These are phyloP conservation scores for Chaitophorus viminalis DNA, from an alignment of 2,888 invertebrate species.

Conservation along the genomic window DNA sequence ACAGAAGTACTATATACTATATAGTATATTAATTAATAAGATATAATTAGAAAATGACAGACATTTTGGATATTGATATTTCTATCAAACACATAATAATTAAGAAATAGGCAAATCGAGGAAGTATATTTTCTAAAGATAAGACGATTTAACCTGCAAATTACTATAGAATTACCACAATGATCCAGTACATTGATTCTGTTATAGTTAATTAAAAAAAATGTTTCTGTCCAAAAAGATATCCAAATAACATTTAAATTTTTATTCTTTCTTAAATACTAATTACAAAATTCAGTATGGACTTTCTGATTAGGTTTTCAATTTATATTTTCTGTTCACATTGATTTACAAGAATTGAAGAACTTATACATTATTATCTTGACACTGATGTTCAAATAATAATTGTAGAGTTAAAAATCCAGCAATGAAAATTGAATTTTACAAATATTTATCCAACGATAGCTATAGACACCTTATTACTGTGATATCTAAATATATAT, in stretches of 20 bases:
- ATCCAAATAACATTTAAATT: background rate
- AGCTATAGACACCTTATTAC: too few relatives aligned
- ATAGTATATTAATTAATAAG: too few relatives aligned
- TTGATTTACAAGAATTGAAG: conserved; percentile 1
- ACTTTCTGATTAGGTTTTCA: background rate
- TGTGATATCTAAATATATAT: too few relatives aligned
- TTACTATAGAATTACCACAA: background rate
- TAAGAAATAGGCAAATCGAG: background rate
- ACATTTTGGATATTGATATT: background rate
- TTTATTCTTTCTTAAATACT: background rate
- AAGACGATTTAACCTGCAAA: conserved; percentile 1
- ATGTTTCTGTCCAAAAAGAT: background rate
- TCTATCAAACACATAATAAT: background rate
- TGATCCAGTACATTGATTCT: background rate
- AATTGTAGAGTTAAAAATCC: too few relatives aligned
- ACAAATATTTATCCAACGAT: too few relatives aligned
- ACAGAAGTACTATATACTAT: too few relatives aligned
- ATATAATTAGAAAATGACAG: background rate
- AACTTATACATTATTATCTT: background rate
- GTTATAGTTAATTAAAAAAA: background rate
- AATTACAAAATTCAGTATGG: background rate
- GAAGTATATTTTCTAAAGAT: background rate
- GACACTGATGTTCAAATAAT: too few relatives aligned
- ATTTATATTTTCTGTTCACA: background rate
- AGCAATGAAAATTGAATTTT: too few relatives aligned